Conservation (phyloP, 2,797 vertebrate genomes). For the Leptoclinus maculatus region DNA sequence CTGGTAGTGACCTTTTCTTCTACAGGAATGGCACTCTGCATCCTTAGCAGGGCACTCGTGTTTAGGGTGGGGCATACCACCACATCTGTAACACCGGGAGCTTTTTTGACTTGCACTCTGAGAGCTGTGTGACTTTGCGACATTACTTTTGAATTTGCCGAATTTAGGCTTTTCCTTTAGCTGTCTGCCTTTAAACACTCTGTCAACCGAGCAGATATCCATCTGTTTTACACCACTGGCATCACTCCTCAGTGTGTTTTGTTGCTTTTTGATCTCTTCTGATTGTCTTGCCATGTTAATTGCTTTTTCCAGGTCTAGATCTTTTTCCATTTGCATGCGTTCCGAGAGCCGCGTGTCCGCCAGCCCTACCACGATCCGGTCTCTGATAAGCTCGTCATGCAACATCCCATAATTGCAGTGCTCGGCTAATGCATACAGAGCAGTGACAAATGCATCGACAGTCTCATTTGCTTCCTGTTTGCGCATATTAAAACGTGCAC, state of each 20-base stretch:
- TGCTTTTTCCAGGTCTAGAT: constrained; percentile 20
- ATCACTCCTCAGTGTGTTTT: constrained; percentile 10
- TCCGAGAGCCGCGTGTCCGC: neutral
- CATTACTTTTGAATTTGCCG: neutral
- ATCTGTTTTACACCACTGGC: neutral
- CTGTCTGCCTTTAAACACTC: constrained; percentile 5
- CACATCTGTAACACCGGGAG: constrained; percentile 19
- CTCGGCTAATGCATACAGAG: constrained; percentile 23
- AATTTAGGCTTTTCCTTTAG: neutral
- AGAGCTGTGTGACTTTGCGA: neutral
- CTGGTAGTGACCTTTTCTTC: constrained; percentile 24
- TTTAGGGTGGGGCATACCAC: neutral
- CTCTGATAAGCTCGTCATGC: constrained; percentile 8
- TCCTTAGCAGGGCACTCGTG: constrained; percentile 24
- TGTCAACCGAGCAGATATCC: constrained; percentile 2
- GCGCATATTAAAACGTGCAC: neutral
- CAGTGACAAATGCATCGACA: constrained; percentile 26
- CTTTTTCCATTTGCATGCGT: constrained; percentile 42
- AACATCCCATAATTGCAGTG: constrained; percentile 29
- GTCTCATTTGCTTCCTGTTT: neutral
- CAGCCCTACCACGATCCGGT: constrained; percentile 7
- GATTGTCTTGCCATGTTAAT: constrained; percentile 34
- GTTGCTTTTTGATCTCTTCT: constrained; percentile 22
- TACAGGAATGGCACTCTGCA: constrained; percentile 20
- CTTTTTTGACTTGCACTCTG: neutral